Evolutionary conservation across 2,113 vertebrate genomes (phyloP).

Genomic region (Alligator mississippiensis): DNA sequence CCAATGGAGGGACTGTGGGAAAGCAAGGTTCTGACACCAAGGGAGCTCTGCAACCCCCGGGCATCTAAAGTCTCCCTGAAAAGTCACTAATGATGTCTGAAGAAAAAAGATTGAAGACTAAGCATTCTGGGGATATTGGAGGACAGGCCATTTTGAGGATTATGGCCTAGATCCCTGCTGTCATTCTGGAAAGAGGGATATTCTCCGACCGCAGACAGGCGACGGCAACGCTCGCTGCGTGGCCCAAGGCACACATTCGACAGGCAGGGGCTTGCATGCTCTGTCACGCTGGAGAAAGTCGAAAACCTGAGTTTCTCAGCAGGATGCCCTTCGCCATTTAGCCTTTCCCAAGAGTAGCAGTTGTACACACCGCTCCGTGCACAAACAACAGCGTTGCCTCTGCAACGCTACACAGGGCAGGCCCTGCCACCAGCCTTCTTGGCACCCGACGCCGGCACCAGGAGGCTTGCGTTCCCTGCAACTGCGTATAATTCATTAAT

Average conservation of each 20-base stretch:
- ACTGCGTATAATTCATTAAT: conserved; percentile 64
- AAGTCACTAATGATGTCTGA: conserved; percentile 74
- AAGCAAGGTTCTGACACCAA: conserved; percentile 31
- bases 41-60: conserved; percentile 68
- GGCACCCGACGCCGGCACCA: neutral
- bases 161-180: no score
- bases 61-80: conserved; percentile 65
- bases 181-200: conserved; percentile 10
- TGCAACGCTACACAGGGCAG: neutral
- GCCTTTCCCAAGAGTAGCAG: accelerated
- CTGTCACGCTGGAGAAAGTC: neutral
- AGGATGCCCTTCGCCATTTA: neutral
- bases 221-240: neutral
- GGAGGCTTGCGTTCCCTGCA: conserved; percentile 63
- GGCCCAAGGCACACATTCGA: conserved; percentile 47
- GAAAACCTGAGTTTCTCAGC: neutral
- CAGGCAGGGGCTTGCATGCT: conserved; percentile 39
- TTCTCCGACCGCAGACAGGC: no score
- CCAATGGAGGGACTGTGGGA: conserved; percentile 46
- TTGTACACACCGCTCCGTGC: no score
- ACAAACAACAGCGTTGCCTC: neutral
- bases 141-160: no score
- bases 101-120: conserved; percentile 67
- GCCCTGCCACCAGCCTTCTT: neutral
- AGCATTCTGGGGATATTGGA: conserved; percentile 16